Evolutionary conservation across 2,797 vertebrate species (phyloP).

Genomic region (Chrosomus eos): DNA sequence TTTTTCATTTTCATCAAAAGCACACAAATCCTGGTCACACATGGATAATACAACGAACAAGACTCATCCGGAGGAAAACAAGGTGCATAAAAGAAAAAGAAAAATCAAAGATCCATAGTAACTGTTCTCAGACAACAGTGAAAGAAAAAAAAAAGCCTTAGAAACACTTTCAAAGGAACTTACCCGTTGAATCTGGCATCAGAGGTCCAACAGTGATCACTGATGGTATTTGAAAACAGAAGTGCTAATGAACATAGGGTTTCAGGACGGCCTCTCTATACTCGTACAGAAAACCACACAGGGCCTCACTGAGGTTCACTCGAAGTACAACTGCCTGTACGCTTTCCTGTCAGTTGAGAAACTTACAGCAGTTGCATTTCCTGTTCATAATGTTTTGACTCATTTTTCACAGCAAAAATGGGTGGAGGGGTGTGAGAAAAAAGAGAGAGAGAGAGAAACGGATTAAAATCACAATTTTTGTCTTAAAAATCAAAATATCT

Average conservation of each 20-base stretch:
- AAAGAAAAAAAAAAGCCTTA: neutral
- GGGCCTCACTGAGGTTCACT: slow-evolving; percentile 26
- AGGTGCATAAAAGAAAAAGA: slow-evolving; percentile 24
- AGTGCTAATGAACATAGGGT: slow-evolving; percentile 13
- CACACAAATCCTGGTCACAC: slow-evolving; percentile 26
- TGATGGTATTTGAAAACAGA: slow-evolving; percentile 11
- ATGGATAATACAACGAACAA: slow-evolving; percentile 11
- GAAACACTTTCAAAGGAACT: slow-evolving; percentile 17
- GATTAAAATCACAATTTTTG: neutral
- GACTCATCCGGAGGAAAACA: slow-evolving; percentile 23
- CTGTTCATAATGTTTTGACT: slow-evolving; percentile 48
- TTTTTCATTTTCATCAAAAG: slow-evolving; percentile 48
- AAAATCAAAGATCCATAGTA: neutral
- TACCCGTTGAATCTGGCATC: slow-evolving; percentile 21
- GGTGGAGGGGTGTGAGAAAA: slow-evolving; percentile 3
- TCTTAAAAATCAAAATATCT: neutral
- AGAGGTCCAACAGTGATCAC: slow-evolving; percentile 1
- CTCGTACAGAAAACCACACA: slow-evolving; percentile 7
- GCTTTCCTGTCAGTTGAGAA: slow-evolving; percentile 59
- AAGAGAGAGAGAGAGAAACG: neutral
- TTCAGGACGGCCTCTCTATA: neutral
- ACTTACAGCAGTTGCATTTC: slow-evolving; percentile 59
- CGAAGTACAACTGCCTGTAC: slow-evolving; percentile 39
- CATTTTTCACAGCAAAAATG: slow-evolving; percentile 27
- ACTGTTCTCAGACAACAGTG: neutral